phyloP scores from a whole-genome alignment of 1,140 invertebrate species.

The Drosophila ananassae region DNA sequence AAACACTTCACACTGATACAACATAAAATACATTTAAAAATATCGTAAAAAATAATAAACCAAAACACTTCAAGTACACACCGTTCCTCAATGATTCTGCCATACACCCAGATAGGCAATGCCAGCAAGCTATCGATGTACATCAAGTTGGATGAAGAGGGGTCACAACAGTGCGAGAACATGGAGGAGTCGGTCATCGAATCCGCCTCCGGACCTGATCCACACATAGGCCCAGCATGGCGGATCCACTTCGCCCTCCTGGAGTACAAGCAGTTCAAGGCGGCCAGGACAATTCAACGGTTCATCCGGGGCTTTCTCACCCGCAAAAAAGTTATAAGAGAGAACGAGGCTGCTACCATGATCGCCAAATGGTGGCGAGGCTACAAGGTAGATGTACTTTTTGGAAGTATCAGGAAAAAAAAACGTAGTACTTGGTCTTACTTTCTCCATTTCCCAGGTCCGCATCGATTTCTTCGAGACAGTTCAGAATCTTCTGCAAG shows the following conservation, averaged over 20 bases:
- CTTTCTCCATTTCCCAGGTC: background rate
- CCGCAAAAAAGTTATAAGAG: fast-evolving
- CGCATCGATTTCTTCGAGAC: background rate
- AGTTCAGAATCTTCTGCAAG: constrained; percentile 23
- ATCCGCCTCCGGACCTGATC: background rate
- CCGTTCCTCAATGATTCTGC: no score
- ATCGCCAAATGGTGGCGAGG: constrained; percentile 52
- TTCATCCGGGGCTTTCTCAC: constrained; percentile 38
- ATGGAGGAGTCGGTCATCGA: background rate
- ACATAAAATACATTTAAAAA: background rate
- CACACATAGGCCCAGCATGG: background rate
- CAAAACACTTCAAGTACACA: no score
- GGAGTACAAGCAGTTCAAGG: constrained; percentile 66
- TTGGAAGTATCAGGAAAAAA: background rate
- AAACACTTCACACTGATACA: background rate
- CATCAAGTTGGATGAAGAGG: background rate
- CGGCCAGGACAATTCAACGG: constrained; percentile 60
- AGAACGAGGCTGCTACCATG: constrained; percentile 11
- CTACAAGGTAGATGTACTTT: background rate
- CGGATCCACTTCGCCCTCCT: constrained; percentile 14
- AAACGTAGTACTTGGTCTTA: background rate
- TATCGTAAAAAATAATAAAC: background rate
- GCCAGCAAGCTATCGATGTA: background rate
- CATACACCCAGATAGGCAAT: no score
- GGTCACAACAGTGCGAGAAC: background rate